Evolutionary conservation across 2,113 vertebrate genomes (phyloP).

Genomic region (Sardina pilchardus): DNA sequence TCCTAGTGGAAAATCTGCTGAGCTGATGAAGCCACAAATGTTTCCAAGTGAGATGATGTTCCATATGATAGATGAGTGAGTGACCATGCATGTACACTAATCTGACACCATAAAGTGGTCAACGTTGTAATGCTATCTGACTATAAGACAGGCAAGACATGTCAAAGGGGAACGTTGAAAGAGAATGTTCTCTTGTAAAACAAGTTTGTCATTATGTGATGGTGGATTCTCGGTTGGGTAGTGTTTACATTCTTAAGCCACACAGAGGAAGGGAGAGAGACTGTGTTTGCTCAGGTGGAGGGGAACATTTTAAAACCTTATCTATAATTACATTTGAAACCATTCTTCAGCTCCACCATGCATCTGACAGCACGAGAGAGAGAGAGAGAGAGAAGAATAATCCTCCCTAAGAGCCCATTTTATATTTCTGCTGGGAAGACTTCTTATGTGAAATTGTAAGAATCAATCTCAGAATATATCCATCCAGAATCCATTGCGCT

Average conservation of each 20-base stretch:
- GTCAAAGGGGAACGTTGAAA: not conserved
- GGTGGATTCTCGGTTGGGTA: not conserved
- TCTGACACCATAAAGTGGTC: not conserved
- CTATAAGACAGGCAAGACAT: not conserved
- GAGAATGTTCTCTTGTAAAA: not conserved
- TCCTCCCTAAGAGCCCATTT: not conserved
- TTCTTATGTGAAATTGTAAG: not conserved
- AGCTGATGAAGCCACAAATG: not conserved
- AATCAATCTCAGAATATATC: not conserved
- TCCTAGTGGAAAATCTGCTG: not conserved
- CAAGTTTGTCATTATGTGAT: not conserved
- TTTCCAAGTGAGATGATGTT: not conserved
- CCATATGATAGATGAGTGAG: not conserved
- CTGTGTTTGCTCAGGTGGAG: not conserved
- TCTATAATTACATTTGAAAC: not conserved
- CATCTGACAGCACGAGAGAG: not conserved
- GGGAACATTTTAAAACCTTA: not conserved
- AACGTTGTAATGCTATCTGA: not conserved
- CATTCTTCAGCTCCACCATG: not conserved
- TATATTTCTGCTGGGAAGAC: not conserved
- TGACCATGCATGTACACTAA: not conserved
- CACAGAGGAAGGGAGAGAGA: not conserved
- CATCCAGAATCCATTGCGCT: not conserved
- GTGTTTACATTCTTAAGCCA: not conserved
- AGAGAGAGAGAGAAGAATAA: not conserved